Evolutionary conservation across 1,140 invertebrate genomes (phyloP).

Genomic region (Plodia interpunctella): DNA sequence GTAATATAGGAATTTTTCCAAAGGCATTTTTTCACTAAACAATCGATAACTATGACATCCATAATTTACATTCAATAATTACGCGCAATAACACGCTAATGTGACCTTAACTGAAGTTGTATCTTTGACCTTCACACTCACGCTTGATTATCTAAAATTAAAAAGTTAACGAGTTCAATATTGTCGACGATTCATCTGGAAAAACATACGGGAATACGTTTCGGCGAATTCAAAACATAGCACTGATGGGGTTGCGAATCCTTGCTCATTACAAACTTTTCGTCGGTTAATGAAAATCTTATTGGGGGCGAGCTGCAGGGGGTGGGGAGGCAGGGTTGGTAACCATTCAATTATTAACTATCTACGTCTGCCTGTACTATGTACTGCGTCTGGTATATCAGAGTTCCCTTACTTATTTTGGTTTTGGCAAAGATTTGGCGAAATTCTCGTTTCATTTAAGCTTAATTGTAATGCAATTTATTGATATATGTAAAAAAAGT

Average conservation of each 20-base stretch:
- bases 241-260: slow-evolving; percentile 35
- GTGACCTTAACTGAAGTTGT: too few species aligned
- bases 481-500: too few species aligned
- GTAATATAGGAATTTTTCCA: too few species aligned
- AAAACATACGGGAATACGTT: not conserved
- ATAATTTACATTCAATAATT: too few species aligned
- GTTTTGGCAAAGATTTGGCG: not conserved
- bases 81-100: too few species aligned
- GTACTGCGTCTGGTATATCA: not conserved
- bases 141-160: not conserved
- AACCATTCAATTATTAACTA: not conserved
- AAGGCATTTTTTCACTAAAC: too few species aligned
- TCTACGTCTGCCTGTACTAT: too few species aligned
- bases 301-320: slow-evolving; percentile 44
- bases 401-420: too few species aligned
- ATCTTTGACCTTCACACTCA: too few species aligned
- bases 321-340: slow-evolving; percentile 38
- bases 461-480: too few species aligned
- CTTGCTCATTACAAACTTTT: slow-evolving; percentile 69
- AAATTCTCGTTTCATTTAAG: too few species aligned
- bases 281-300: slow-evolving; percentile 73
- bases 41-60: too few species aligned
- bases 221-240: slow-evolving; percentile 1
- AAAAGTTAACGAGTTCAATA: not conserved
- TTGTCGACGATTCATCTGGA: not conserved